phyloP scores from a whole-genome alignment of 2,797 vertebrate species.

The Leuciscus waleckii region DNA sequence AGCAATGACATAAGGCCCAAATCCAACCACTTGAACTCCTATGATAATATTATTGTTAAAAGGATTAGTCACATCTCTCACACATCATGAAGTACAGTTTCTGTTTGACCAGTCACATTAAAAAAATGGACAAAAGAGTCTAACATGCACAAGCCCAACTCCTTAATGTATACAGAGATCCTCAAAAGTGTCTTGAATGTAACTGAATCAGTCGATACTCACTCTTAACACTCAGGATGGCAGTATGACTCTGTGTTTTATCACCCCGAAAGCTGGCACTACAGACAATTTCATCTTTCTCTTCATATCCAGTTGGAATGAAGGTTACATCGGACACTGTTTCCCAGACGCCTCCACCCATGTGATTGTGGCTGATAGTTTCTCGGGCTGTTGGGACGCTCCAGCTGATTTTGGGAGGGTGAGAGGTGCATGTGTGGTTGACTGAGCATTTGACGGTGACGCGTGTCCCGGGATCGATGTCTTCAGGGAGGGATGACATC shows the following conservation, averaged over 20 bases:
- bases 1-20: slow-evolving; percentile 21
- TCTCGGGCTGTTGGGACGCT: slow-evolving; percentile 55
- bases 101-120: neutral
- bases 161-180: neutral
- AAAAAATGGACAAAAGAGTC: too few species aligned
- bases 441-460: slow-evolving; percentile 68
- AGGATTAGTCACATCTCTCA: neutral
- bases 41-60: neutral
- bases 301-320: slow-evolving; percentile 62
- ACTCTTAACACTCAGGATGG: slow-evolving; percentile 65
- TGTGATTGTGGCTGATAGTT: slow-evolving; percentile 39
- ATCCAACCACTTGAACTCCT: neutral
- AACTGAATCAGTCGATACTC: slow-evolving; percentile 22
- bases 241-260: slow-evolving; percentile 58
- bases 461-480: slow-evolving; percentile 62
- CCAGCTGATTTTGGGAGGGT: slow-evolving; percentile 71
- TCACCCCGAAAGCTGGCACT: slow-evolving; percentile 63
- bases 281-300: slow-evolving; percentile 61
- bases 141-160: neutral
- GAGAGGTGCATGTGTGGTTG: slow-evolving; percentile 69
- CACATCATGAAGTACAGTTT: neutral
- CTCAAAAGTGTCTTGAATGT: neutral
- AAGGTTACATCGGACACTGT: slow-evolving; percentile 67
- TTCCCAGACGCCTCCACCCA: slow-evolving; percentile 61
- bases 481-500: slow-evolving; percentile 62